Evolutionary conservation across 2,888 invertebrate species (phyloP), one percentile per base, ranked within the genome.

Genomic region (Patella ulyssiponensis): DNA sequence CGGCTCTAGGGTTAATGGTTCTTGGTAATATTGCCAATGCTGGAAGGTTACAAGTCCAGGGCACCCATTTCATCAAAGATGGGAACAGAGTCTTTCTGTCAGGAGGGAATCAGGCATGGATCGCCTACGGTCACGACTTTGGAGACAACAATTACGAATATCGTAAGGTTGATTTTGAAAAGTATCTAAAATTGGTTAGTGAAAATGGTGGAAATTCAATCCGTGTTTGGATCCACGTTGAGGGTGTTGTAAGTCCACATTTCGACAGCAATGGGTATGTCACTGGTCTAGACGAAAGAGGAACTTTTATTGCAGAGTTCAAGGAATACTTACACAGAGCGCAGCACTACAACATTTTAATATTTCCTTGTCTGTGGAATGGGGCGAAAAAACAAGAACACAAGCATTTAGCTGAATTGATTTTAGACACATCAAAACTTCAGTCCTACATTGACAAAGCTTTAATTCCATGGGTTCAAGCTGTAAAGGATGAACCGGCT

Each of bases 351-450:
- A 81, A 86, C 77, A 83, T 89, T 51, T 83, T 88, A 11, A 84
- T 87, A 33, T 85, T 87, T 79, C 84, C 85, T 20, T 84, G 84
- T 0, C 80, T 89, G 58, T 89, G 89, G 89, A 89, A 88, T 73
- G 87, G 85, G 0, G 89, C 89, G 2, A 81, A 80, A 20, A 82
- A 83, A 54, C 84, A 85, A 20, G 54, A 69, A 9, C 71, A 74
- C 33, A n/a, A 52, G n/a, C 58, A 71, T 23, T 52, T 77, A 11
- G 70, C 58, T 15, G 82, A 80, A 0, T 78, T 82, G 14, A 78
- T 81, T 71, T 54, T 71, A 44, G 88, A 88, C 79, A 82, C 86
- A 1, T 71, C 74, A 54, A 89, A 89, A 73, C 83, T 89, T 53
- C 84, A 87, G 79, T 83, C 85, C 27, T 89, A 89, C 78, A 83